Evolutionary conservation across 1,140 invertebrate genomes (phyloP), one percentile per base, ranked within the genome.

Genomic region (Scaptodrosophila lebanonensis): DNA sequence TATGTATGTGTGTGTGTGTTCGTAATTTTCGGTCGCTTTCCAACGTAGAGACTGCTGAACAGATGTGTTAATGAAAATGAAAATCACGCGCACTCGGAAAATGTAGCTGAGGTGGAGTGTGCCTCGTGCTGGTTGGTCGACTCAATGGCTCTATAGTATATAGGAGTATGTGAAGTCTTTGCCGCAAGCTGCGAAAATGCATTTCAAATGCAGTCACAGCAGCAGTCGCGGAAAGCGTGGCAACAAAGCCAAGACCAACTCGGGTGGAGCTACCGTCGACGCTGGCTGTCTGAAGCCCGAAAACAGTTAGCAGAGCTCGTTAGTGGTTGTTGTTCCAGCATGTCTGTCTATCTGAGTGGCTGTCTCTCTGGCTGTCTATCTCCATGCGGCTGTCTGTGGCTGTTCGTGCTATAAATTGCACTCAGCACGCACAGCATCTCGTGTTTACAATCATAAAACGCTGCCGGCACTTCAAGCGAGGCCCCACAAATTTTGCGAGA

Each of bases 221-320:
- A 45, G 29, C 47, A 58, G n/a, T n/a, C n/a, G n/a, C n/a, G n/a
- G n/a, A n/a, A n/a, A n/a, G n/a, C n/a, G n/a, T n/a, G n/a, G n/a
- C n/a, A n/a, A n/a, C n/a, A n/a, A n/a, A n/a, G n/a, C n/a, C n/a
- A n/a, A n/a, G n/a, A n/a, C n/a, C n/a, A n/a, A n/a, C n/a, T n/a
- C n/a, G n/a, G n/a, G n/a, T n/a, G n/a, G n/a, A n/a, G n/a, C n/a
- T n/a, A n/a, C n/a, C n/a, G n/a, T n/a, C n/a, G n/a, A n/a, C n/a
- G n/a, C n/a, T n/a, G n/a, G n/a, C n/a, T n/a, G 48, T 43, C 33
- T 38, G 25, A 15, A 35, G 30, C 30, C n/a, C 22, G 11, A 15
- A 30, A 7, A 35, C 13, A 50, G 33, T 52, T 51, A 70, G 71
- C 66, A 66, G 53, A 36, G 73, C 67, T 79, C 58, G 67, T 79